Base-by-base conservation (phyloP, 2,797 vertebrate species). In the Poecile montanus region DNA sequence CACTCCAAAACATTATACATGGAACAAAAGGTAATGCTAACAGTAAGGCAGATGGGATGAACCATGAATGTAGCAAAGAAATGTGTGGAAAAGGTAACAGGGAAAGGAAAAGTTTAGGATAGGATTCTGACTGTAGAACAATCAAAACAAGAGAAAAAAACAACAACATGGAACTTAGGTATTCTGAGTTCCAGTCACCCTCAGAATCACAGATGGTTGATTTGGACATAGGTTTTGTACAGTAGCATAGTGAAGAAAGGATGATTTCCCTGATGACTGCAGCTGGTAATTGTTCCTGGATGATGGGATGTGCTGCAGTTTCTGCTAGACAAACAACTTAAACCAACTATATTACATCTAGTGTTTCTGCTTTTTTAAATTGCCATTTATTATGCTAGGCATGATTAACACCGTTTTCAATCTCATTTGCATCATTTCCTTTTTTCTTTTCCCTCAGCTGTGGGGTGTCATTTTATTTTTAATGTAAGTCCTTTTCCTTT, bases 371-470 rank as follows among this genome's bases (percentile, higher is more conserved):
- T 50, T 75, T 66, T 82, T 75, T 61, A 54, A 89, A 85, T 92
- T 95, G 77, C n/a, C 78, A 62, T 94, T 93, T 93, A 71, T 95
- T 81, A 71, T 65, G 25, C n/a, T 85, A 74, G 44, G n/a, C 50
- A 80, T 83, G 94, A 93, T 92, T 95, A 93, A 93, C 63, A 71
- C 48, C 7, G 10, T 92, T 95, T 94, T 93, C 48, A 80, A 40
- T 83, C 50, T 82, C 14, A 16, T 91, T 91, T 91, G 34, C 54
- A 58, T 76, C 16, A 57, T 91, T 77, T 75, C 63, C 11, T 76
- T 70, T 54, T 48, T 70, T 79, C 15, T 63, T 76, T 58, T 23
- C 25, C 27, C 57, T 85, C 63, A 56, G 4, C 82, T 76, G 27
- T 72, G 18, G 2, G 2, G 3, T 11, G 0, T 2, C 11, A 75